phyloP scores from a whole-genome alignment of 2,797 vertebrate genomes.

The Cuculus canorus region DNA sequence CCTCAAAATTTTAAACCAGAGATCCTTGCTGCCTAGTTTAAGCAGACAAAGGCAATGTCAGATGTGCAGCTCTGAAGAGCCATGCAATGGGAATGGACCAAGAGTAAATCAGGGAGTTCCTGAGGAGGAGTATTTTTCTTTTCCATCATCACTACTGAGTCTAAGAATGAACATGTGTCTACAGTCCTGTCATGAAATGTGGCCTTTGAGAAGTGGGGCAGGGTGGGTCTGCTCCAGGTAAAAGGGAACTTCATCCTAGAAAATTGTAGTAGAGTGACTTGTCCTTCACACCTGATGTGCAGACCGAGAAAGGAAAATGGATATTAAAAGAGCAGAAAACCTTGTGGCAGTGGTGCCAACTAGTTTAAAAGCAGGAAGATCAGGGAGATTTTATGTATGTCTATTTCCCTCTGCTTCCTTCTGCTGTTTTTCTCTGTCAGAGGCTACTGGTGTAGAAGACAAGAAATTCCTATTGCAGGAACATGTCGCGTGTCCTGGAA shows the following conservation, averaged over 20 bases:
- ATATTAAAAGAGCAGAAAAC: not conserved
- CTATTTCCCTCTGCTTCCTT: not conserved
- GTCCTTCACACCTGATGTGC: not conserved
- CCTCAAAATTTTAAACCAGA: not conserved
- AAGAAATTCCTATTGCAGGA: not conserved
- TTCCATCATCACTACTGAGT: not conserved
- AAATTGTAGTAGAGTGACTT: accelerated
- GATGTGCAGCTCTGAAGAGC: not conserved
- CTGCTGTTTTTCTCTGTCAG: not conserved
- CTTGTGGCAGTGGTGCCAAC: not conserved
- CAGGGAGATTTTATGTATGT: not conserved
- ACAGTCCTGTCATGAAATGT: not conserved
- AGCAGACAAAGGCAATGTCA: not conserved
- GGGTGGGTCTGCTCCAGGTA: accelerated
- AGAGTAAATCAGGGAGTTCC: not conserved
- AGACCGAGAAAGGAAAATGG: not conserved
- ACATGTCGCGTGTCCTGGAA: not conserved
- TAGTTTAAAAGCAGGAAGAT: not conserved
- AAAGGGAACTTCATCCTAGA: not conserved
- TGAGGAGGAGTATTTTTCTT: not conserved
- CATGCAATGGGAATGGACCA: not conserved
- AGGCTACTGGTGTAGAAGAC: not conserved
- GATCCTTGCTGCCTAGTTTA: not conserved
- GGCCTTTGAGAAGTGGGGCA: not conserved
- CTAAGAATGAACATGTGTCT: not conserved